These are phyloP conservation scores for Lophura nycthemera DNA, from an alignment of 2,113 vertebrate species.

Conservation along the genomic window DNA sequence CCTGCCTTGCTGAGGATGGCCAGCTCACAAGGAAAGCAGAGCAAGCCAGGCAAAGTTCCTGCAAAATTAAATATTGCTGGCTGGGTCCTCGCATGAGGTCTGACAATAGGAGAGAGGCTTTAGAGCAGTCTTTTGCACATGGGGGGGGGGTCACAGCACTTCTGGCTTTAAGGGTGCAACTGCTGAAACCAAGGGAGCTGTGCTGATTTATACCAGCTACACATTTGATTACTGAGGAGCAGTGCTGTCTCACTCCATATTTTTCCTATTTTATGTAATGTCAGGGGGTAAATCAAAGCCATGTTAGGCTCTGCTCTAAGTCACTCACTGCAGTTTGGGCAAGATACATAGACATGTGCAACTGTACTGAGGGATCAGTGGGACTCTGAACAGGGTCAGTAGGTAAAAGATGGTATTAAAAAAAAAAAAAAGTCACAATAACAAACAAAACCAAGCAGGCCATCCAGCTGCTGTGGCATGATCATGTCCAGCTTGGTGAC, in stretches of 20 bases:
- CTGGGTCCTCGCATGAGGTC: background rate
- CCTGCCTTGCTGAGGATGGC: background rate
- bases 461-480: background rate
- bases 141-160: no score
- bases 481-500: background rate
- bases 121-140: accelerated
- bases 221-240: background rate
- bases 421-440: background rate
- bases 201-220: background rate
- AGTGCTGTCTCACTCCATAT: background rate
- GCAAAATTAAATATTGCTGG: background rate
- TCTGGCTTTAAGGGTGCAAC: background rate
- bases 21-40: background rate
- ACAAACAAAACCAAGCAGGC: background rate
- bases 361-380: background rate
- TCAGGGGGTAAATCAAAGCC: conserved; percentile 5
- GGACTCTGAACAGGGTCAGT: background rate
- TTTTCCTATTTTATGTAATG: background rate
- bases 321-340: background rate
- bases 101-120: background rate
- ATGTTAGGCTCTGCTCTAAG: background rate
- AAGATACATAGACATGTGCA: accelerated
- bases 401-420: background rate
- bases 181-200: background rate
- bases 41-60: background rate